Evolutionary conservation across 2,888 invertebrate species (phyloP).

Genomic region (Philhelius pedissequus): DNA sequence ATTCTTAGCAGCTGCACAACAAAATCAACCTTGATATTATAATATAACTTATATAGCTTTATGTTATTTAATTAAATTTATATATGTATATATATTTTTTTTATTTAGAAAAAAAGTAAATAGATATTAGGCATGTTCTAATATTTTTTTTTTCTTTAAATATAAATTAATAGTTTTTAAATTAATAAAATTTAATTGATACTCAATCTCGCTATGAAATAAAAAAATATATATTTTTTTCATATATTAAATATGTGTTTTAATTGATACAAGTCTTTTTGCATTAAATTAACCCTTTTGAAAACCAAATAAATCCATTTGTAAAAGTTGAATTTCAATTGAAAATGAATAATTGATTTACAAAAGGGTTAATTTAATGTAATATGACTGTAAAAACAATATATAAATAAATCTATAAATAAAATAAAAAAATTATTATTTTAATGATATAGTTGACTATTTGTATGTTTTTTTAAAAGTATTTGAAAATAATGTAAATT

Average conservation of each 20-base stretch:
- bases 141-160: neutral
- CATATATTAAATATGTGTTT: neutral
- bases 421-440: neutral
- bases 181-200: neutral
- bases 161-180: neutral
- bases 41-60: neutral
- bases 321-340: too few species aligned
- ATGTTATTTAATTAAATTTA: too few species aligned
- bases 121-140: neutral
- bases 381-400: too few species aligned
- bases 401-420: neutral
- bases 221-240: neutral
- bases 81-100: neutral
- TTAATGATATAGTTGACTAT: neutral
- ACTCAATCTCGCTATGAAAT: constrained; percentile 11
- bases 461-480: constrained; percentile 12
- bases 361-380: too few species aligned
- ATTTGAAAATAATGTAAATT: neutral
- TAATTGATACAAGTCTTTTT: too few species aligned
- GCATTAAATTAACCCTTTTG: too few species aligned
- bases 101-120: neutral
- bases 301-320: too few species aligned
- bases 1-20: neutral
- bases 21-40: neutral
- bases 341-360: too few species aligned